phyloP scores from a whole-genome alignment of 2,888 invertebrate species.

The Philonicus albiceps region DNA sequence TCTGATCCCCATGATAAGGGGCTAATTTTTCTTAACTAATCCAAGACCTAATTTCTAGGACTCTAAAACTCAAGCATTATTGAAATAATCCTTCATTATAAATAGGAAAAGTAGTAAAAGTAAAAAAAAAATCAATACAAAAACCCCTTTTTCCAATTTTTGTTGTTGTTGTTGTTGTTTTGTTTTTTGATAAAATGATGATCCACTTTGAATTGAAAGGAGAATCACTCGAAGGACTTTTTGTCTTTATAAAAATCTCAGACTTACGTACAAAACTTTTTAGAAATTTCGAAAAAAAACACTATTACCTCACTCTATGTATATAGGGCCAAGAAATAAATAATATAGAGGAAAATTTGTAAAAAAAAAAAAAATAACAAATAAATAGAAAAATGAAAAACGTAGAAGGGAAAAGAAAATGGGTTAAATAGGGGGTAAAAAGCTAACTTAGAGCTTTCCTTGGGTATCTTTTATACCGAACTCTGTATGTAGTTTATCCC shows the following conservation, averaged over 20 bases:
- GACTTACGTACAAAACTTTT: background rate
- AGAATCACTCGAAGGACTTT: background rate
- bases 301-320: no score
- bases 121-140: background rate
- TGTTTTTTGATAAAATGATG: background rate
- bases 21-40: no score
- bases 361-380: background rate
- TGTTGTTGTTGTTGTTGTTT: no score
- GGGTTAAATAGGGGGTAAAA: background rate
- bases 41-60: no score
- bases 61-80: no score
- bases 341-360: background rate
- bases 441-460: background rate
- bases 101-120: no score
- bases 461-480: no score
- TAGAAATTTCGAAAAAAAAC: background rate
- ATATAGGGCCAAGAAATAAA: background rate
- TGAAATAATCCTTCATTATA: no score
- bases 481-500: no score
- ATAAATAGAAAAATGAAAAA: background rate
- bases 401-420: background rate
- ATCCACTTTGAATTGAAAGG: background rate
- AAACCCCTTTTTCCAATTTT: background rate
- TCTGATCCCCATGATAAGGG: no score
- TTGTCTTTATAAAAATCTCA: background rate